phyloP scores from a whole-genome alignment of 23 tunicate species.

The Oikopleura dioica region DNA sequence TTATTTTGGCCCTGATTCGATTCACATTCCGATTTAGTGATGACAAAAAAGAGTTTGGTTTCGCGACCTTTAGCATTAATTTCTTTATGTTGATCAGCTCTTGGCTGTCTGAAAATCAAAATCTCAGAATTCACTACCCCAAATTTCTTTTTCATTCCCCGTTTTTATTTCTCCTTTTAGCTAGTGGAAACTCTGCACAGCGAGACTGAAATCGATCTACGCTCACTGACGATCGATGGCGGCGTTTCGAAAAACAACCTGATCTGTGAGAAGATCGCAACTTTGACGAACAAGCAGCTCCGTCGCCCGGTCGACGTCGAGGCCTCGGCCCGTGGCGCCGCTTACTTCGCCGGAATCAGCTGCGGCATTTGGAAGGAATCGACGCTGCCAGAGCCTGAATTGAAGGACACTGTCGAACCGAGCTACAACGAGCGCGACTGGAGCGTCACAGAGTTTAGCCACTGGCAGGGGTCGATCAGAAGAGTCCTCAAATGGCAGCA shows the following conservation, averaged over 20 bases:
- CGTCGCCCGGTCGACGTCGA: background rate
- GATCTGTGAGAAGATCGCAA: slow-evolving; percentile 3
- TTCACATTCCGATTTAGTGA: no score
- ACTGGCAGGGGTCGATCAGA: background rate
- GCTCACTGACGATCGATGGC: background rate
- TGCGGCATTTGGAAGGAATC: background rate
- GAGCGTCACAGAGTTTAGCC: background rate
- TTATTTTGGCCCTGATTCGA: no score
- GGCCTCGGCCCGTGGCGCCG: background rate
- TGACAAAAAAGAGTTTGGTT: slow-evolving; percentile 10
- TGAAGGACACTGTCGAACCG: background rate
- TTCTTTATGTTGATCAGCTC: background rate
- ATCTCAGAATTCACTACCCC: no score
- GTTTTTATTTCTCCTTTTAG: no score
- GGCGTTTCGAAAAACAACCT: slow-evolving; percentile 4
- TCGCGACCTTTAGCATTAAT: background rate
- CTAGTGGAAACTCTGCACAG: background rate
- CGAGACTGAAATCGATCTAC: background rate
- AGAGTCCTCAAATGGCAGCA: background rate
- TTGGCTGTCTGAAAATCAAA: slow-evolving; percentile 14
- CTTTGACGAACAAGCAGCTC: background rate
- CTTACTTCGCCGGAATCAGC: slow-evolving; percentile 6
- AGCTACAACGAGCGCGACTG: background rate
- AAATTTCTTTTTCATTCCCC: no score
- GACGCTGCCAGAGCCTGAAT: background rate